Conservation (phyloP, 1,140 invertebrate species). For the Oedothorax gibbosus region DNA sequence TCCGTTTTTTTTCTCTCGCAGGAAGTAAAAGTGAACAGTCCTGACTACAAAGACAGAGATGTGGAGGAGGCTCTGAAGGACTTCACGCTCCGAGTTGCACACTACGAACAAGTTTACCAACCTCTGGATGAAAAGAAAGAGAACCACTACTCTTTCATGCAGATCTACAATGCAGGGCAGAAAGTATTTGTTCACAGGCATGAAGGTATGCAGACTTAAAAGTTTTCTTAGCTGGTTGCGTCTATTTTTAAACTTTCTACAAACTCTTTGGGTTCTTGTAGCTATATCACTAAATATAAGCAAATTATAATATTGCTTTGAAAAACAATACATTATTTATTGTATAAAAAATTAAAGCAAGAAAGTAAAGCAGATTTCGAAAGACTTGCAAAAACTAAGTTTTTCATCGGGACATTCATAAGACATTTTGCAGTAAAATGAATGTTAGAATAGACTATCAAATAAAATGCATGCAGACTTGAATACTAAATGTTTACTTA, state of each 20-base stretch:
- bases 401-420: too few relatives aligned
- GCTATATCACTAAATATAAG: too few relatives aligned
- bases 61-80: slow-evolving; percentile 93
- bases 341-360: too few relatives aligned
- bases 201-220: slow-evolving; percentile 72
- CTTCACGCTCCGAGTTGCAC: slow-evolving; percentile 93
- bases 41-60: slow-evolving; percentile 96
- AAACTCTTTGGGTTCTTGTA: too few relatives aligned
- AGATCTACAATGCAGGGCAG: slow-evolving; percentile 93
- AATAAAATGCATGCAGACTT: background rate
- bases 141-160: slow-evolving; percentile 81
- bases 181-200: slow-evolving; percentile 95
- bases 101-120: slow-evolving; percentile 94
- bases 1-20: slow-evolving; percentile 67
- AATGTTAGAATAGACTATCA: too few relatives aligned
- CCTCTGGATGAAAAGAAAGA: slow-evolving; percentile 83
- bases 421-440: too few relatives aligned
- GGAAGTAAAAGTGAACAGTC: slow-evolving; percentile 98
- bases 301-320: too few relatives aligned
- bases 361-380: too few relatives aligned
- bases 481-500: background rate
- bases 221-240: too few relatives aligned
- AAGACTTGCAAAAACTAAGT: too few relatives aligned
- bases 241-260: background rate
- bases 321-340: too few relatives aligned